Conservation (phyloP, 2,888 invertebrate genomes). For the Epicampocera succincta region DNA sequence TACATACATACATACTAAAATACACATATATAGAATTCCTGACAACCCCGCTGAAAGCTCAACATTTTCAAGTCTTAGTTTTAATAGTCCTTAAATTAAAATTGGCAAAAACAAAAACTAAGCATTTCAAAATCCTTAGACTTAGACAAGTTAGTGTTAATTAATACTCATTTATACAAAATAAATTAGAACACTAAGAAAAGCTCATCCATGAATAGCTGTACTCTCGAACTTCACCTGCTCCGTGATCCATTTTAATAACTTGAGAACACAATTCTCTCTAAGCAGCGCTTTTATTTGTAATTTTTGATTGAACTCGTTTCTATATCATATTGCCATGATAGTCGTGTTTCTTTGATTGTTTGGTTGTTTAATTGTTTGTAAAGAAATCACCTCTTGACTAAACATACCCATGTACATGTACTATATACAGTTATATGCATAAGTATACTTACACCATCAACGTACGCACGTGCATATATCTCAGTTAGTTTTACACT, state of each 20-base stretch:
- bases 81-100: not conserved
- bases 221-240: not conserved
- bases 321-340: not conserved
- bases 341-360: conserved; percentile 18
- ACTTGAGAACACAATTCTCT: too few species aligned
- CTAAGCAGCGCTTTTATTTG: not conserved
- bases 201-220: not conserved
- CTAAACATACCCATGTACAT: conserved; percentile 27
- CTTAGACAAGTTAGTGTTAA: not conserved
- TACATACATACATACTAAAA: too few species aligned
- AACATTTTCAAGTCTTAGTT: conserved; percentile 38
- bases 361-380: conserved; percentile 36
- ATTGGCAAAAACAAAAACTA: conserved; percentile 3
- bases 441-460: not conserved
- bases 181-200: not conserved
- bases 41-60: conserved; percentile 55
- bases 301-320: conserved; percentile 4
- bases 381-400: conserved; percentile 32
- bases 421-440: not conserved
- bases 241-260: too few species aligned
- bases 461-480: too few species aligned
- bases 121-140: conserved; percentile 16
- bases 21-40: conserved; percentile 2
- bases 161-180: not conserved
- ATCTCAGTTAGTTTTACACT: too few species aligned